Conservation (phyloP, 2,888 invertebrate species). For the Eristalis intricaria region DNA sequence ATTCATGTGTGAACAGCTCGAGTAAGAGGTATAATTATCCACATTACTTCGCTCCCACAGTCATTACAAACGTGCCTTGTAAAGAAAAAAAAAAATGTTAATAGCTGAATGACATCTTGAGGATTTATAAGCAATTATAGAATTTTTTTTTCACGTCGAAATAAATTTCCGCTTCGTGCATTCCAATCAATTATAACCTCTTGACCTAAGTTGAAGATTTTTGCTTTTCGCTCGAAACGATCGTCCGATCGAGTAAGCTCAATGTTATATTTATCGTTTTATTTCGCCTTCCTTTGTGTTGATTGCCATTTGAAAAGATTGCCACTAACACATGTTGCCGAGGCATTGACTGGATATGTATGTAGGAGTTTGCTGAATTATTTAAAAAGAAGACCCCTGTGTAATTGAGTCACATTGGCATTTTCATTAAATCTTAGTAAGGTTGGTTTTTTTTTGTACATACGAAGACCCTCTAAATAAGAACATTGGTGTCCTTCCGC, state of each 20-base stretch:
- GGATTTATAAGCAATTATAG: constrained; percentile 5
- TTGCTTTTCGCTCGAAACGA: background rate
- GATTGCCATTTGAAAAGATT: background rate
- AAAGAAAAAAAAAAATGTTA: background rate
- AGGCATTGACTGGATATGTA: background rate
- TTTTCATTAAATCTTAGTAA: too few relatives aligned
- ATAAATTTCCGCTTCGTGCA: constrained; percentile 28
- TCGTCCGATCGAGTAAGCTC: constrained; percentile 8
- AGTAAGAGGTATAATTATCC: background rate
- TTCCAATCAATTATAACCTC: constrained; percentile 30
- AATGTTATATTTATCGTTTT: constrained; percentile 15
- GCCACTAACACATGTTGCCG: background rate
- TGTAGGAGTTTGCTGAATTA: background rate
- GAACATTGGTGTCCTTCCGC: too few relatives aligned
- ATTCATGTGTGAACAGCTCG: background rate
- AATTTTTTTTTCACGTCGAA: constrained; percentile 19
- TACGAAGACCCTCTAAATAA: too few relatives aligned
- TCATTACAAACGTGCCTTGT: background rate
- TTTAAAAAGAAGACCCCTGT: background rate
- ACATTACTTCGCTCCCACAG: background rate
- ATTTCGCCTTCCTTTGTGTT: background rate
- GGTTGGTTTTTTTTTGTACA: too few relatives aligned
- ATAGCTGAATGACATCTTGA: constrained; percentile 12
- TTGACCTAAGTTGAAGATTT: constrained; percentile 25
- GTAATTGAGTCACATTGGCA: background rate